Percentiles rank a stretch among this genome's conserved stretches.
Conservation (phyloP, 2,113 vertebrate genomes). For the Hippotragus niger region DNA sequence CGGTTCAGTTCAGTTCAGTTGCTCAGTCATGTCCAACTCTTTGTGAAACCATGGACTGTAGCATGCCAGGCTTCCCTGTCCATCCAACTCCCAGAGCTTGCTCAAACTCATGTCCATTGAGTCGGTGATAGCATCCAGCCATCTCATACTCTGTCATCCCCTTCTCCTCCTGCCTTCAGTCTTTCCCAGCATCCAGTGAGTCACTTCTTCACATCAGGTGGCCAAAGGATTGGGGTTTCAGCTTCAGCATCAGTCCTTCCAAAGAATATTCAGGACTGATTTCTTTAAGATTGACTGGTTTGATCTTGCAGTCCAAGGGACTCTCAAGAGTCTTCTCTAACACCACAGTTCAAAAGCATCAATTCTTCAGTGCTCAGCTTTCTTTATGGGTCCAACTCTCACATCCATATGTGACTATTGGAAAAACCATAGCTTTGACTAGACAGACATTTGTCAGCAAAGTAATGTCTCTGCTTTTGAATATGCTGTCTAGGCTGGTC, state of each 20-base stretch:
- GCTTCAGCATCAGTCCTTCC: neutral
- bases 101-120: neutral
- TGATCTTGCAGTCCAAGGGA: neutral
- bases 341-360: neutral
- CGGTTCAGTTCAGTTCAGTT: neutral
- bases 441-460: neutral
- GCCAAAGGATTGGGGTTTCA: neutral
- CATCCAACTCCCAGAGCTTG: neutral
- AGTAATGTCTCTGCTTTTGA: neutral
- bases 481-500: neutral
- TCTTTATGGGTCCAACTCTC: neutral
- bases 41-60: neutral
- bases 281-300: neutral
- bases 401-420: neutral
- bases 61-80: neutral
- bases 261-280: neutral
- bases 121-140: neutral
- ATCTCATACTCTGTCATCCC: neutral
- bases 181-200: neutral
- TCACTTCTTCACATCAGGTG: neutral
- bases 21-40: neutral
- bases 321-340: neutral
- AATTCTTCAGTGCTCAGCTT: accelerated
- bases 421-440: neutral
- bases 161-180: neutral